Evolutionary conservation across 2,888 invertebrate genomes (phyloP).

Genomic region (Trachelus tabidus): DNA sequence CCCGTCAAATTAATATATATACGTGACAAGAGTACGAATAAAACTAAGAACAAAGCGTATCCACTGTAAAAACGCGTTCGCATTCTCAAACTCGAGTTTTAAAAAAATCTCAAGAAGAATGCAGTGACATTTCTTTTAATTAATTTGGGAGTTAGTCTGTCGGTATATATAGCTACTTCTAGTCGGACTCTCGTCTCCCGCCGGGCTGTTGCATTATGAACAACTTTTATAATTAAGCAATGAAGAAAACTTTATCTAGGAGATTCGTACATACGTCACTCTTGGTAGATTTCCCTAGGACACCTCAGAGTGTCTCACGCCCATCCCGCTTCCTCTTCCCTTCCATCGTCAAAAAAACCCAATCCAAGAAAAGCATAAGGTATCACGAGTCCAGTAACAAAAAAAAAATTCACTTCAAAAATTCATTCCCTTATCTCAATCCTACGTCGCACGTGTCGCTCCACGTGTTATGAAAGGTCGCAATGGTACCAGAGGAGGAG

Average conservation of each 20-base stretch:
- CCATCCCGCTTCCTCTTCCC: not conserved
- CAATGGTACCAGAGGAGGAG: not conserved
- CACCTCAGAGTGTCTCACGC: not conserved
- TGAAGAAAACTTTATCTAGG: slow-evolving; percentile 40
- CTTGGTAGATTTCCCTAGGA: not conserved
- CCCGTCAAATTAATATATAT: not conserved
- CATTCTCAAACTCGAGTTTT: slow-evolving; percentile 5
- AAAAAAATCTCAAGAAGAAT: slow-evolving; percentile 4
- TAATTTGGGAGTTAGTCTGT: slow-evolving; percentile 44
- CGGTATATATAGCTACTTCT: slow-evolving; percentile 18
- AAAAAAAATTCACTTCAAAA: not conserved
- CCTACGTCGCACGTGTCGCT: not conserved
- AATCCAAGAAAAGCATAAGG: not conserved
- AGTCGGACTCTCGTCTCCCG: slow-evolving; percentile 22
- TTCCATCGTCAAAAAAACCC: not conserved
- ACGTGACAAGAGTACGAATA: not conserved
- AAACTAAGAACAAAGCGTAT: not conserved
- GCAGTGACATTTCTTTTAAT: slow-evolving; percentile 43
- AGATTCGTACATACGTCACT: slow-evolving; percentile 27
- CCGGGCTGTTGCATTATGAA: slow-evolving; percentile 36
- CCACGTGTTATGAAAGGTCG: not conserved
- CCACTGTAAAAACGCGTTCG: slow-evolving; percentile 1
- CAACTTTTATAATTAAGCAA: slow-evolving; percentile 53
- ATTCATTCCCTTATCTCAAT: not conserved
- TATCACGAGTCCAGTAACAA: not conserved